These are phyloP conservation scores for Cariama cristata DNA, from an alignment of 2,113 vertebrate genomes.

Conservation along the genomic window DNA sequence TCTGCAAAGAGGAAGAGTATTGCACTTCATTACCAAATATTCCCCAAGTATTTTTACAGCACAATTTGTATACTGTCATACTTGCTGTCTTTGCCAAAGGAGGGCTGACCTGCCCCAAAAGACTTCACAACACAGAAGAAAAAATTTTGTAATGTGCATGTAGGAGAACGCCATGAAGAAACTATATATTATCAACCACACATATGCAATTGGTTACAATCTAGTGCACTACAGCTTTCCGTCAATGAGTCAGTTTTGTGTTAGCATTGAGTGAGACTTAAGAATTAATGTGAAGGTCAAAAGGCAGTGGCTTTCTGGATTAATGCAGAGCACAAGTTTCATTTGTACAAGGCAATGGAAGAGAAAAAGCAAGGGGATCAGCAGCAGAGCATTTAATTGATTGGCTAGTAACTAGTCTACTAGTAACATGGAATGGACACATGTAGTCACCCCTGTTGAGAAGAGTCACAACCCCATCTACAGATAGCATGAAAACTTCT, in stretches of 20 bases:
- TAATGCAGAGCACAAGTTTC: neutral
- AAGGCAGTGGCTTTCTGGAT: neutral
- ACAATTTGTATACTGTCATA: neutral
- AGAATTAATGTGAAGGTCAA: neutral
- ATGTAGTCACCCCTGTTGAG: neutral
- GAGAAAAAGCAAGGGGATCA: neutral
- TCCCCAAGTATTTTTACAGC: neutral
- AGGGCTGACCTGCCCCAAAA: neutral
- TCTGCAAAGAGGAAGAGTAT: neutral
- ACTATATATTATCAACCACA: neutral
- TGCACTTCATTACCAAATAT: neutral
- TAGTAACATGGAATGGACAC: neutral
- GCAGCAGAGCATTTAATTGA: neutral
- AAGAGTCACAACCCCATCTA: neutral
- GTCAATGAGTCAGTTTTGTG: neutral
- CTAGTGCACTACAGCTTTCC: neutral
- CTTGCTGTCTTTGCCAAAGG: neutral
- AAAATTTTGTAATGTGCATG: neutral
- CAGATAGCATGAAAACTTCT: neutral
- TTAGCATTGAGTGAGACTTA: neutral
- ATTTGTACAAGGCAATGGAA: neutral
- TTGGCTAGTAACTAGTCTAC: no score
- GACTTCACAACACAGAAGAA: neutral
- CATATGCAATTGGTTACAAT: neutral
- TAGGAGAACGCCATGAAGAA: neutral